Conservation (phyloP, 1,140 invertebrate genomes). For the Notospermus geniculatus region DNA sequence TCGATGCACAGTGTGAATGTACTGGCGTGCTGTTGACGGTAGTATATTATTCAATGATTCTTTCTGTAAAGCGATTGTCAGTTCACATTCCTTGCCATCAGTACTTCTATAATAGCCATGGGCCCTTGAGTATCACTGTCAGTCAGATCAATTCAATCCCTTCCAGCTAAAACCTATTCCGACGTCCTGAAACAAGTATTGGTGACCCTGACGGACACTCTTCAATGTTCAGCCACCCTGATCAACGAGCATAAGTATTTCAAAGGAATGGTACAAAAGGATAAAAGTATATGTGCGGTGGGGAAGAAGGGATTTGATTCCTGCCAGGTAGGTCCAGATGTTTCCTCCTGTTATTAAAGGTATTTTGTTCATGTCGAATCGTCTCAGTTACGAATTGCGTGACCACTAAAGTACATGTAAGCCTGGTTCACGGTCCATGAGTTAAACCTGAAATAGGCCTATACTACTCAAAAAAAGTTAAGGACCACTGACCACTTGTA, state of each 20-base stretch:
- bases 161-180: not conserved
- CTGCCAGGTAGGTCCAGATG: conserved; percentile 3
- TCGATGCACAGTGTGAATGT: too few relatives aligned
- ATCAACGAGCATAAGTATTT: not conserved
- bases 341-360: not conserved
- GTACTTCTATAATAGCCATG: not conserved
- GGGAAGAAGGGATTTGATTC: not conserved
- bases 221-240: not conserved
- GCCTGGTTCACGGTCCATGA: too few relatives aligned
- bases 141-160: not conserved
- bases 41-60: too few relatives aligned
- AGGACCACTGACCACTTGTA: too few relatives aligned
- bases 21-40: too few relatives aligned
- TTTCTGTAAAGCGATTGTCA: too few relatives aligned
- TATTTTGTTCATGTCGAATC: too few relatives aligned
- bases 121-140: not conserved
- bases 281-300: not conserved
- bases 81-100: not conserved
- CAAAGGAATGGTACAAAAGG: not conserved
- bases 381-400: too few relatives aligned
- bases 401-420: too few relatives aligned
- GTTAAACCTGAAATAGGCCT: too few relatives aligned
- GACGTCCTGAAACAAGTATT: not conserved
- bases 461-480: too few relatives aligned
- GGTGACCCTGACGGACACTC: not conserved